Percentiles rank a stretch among this genome's conserved stretches.
phyloP scores from a whole-genome alignment of 1,140 invertebrate genomes.

The Hypsibius dujardini region DNA sequence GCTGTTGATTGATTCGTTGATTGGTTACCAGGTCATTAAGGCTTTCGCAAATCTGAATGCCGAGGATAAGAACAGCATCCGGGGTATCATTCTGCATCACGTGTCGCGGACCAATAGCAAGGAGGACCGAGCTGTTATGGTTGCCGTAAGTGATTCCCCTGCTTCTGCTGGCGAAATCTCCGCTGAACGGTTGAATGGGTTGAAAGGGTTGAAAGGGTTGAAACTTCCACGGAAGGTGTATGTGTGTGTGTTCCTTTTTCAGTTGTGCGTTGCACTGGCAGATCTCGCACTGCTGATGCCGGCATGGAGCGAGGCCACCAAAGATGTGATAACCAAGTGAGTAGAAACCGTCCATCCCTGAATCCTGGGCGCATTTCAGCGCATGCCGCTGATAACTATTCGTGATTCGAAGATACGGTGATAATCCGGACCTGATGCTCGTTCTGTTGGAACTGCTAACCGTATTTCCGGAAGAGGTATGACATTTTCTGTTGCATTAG shows the following conservation, averaged over 20 bases:
- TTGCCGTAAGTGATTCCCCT: neutral
- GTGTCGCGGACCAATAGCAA: neutral
- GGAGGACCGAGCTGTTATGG: conserved; percentile 10
- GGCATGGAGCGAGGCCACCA: neutral
- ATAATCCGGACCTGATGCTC: neutral
- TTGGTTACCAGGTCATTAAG: too few species aligned
- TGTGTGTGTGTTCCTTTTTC: neutral
- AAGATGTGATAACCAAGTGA: conserved; percentile 14
- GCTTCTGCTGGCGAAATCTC: neutral
- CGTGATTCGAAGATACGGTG: neutral
- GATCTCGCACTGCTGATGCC: conserved; percentile 9
- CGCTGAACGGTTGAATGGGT: too few species aligned
- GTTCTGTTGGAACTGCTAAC: neutral
- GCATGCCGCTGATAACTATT: neutral
- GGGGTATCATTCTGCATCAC: neutral
- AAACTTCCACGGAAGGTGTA: too few species aligned
- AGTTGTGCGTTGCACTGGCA: conserved; percentile 7
- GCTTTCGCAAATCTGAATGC: neutral
- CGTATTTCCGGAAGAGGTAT: neutral
- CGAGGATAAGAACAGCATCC: neutral
- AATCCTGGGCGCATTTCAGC: too few species aligned
- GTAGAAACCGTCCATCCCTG: too few species aligned
- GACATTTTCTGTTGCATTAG: neutral
- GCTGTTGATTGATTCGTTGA: too few species aligned
- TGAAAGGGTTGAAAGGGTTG: too few species aligned